phyloP scores from a whole-genome alignment of 2,797 vertebrate species.

The Phalanger gymnotis region DNA sequence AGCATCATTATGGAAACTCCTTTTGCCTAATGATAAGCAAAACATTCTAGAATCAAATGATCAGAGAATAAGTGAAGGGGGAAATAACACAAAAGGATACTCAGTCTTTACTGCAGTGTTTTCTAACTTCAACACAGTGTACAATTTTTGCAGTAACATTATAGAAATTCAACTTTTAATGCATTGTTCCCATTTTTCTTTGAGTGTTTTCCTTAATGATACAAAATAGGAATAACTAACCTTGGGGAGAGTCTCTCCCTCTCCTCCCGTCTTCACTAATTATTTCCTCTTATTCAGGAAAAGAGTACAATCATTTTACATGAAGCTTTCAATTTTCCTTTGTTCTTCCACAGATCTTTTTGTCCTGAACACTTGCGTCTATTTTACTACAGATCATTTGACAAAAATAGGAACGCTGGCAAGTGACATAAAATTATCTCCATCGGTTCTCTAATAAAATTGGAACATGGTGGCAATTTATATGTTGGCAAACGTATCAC shows the following conservation, averaged over 20 bases:
- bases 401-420: accelerated
- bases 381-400: background rate
- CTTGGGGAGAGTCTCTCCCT: slow-evolving; percentile 10
- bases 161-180: background rate
- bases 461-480: background rate
- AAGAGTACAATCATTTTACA: slow-evolving; percentile 24
- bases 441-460: background rate
- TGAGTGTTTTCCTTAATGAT: background rate
- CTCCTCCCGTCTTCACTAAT: background rate
- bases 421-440: background rate
- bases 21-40: slow-evolving; percentile 11
- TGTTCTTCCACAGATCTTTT: background rate
- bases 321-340: slow-evolving; percentile 25
- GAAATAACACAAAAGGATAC: background rate
- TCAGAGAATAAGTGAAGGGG: background rate
- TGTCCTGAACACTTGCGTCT: background rate
- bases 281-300: background rate
- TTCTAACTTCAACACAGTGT: background rate
- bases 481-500: background rate
- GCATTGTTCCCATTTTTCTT: background rate
- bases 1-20: background rate
- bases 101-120: background rate
- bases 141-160: background rate
- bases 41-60: slow-evolving; percentile 22
- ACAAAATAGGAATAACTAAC: slow-evolving; percentile 2